Evolutionary conservation across 23 tunicate species (phyloP), one percentile per base, ranked within the genome.

Genomic region (Oikopleura albicans): DNA sequence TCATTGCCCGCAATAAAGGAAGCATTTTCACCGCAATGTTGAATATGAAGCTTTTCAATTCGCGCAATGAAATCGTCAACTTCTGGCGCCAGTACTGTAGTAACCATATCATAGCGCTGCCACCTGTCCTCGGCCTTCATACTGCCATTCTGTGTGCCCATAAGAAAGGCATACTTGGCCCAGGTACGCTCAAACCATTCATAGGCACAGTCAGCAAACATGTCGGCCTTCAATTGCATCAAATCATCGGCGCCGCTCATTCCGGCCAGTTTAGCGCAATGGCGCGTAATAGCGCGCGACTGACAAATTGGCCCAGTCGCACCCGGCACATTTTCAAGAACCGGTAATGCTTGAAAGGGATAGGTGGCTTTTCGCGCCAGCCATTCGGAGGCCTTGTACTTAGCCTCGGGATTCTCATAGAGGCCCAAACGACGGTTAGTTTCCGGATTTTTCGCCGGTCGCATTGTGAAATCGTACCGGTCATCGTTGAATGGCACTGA

Each of bases 321-420:
- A 12, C 35, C 79, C 37, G 79, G 79, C 28, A 71, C 79, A 71
- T 71, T 71, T 71, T 71, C 79, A 2, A 71, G 79, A 16, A 71
- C 79, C 2, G 79, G 79, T 12, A 71, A 37, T 2, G 79, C 79
- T 31, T 71, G 79, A 31, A 71, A 71, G 28, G 79, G 79, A 71
- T 71, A 71, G 37, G 27, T 2, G 28, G 4, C 37, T 29, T 71
- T 71, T 34, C 31, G 28, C 35, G 28, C 37, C 79, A 71, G 27
- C 79, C 79, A 71, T 16, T 71, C 34, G 37, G 34, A 29, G 4
- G 34, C 79, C 28, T 2, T 27, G 37, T 22, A 71, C 28, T 71
- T 37, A 29, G 79, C 33, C 31, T 16, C 4, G 33, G 34, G 27
- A 12, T 71, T 4, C 31, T 71, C 35, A 29, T 71, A 71, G 37